These are phyloP conservation scores for Mormyrus iriodes DNA, from an alignment of 2,113 vertebrate genomes.

Conservation along the genomic window DNA sequence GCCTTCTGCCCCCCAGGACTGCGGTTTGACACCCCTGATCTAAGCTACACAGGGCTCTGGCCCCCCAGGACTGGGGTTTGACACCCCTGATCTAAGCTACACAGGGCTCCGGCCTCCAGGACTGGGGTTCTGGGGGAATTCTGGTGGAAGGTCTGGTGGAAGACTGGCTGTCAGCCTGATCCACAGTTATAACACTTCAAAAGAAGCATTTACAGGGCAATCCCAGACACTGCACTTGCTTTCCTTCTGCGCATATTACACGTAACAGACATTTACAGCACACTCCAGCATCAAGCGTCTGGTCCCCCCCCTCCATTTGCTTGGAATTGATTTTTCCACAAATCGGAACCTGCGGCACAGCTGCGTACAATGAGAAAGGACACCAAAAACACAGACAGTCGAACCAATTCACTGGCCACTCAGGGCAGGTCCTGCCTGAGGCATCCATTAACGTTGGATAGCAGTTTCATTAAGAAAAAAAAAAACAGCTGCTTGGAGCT, in stretches of 20 bases:
- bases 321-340: not conserved
- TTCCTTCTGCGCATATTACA: not conserved
- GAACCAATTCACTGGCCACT: not conserved
- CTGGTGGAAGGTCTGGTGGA: not conserved
- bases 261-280: not conserved
- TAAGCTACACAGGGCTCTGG: not conserved
- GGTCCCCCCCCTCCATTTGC: not conserved
- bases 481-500: not conserved
- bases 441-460: not conserved
- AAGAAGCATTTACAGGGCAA: not conserved
- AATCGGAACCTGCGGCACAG: not conserved
- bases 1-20: fast-evolving
- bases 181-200: not conserved
- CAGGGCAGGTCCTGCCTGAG: not conserved
- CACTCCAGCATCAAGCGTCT: not conserved
- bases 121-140: no score
- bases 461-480: not conserved
- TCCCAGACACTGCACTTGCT: not conserved
- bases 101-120: no score
- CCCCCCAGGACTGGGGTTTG: not conserved
- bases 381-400: not conserved
- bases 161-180: not conserved
- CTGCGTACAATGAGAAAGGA: not conserved
- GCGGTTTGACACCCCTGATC: no score
- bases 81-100: no score